Conservation (phyloP, 2,113 vertebrate species). For the Cyanoderma ruficeps region DNA sequence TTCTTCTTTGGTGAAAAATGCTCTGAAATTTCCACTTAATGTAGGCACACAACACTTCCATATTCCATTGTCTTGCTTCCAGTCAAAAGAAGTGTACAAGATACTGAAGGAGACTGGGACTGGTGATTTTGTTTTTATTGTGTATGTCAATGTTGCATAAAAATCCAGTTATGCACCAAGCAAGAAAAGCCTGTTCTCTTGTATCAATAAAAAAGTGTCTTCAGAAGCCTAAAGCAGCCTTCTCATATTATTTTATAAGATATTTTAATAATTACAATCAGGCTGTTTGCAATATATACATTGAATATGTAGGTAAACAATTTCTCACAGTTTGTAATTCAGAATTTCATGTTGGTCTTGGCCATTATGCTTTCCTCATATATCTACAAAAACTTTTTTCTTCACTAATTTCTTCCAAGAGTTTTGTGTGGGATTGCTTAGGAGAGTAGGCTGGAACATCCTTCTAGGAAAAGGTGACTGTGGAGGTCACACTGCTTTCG, state of each 20-base stretch:
- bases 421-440: background rate
- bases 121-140: background rate
- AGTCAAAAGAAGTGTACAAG: background rate
- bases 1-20: background rate
- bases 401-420: background rate
- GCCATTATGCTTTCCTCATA: background rate
- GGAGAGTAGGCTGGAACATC: background rate
- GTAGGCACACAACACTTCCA: background rate
- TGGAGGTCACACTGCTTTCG: background rate
- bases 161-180: background rate
- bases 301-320: background rate
- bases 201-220: background rate
- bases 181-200: background rate
- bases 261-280: background rate
- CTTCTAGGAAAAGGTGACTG: background rate
- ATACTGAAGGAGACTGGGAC: background rate
- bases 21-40: background rate
- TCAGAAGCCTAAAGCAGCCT: background rate
- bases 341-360: background rate
- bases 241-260: background rate
- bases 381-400: background rate
- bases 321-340: background rate
- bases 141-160: background rate
- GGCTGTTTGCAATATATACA: background rate
- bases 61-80: background rate